Evolutionary conservation across 2,113 vertebrate species (phyloP).

Genomic region (Sylvietta virens): DNA sequence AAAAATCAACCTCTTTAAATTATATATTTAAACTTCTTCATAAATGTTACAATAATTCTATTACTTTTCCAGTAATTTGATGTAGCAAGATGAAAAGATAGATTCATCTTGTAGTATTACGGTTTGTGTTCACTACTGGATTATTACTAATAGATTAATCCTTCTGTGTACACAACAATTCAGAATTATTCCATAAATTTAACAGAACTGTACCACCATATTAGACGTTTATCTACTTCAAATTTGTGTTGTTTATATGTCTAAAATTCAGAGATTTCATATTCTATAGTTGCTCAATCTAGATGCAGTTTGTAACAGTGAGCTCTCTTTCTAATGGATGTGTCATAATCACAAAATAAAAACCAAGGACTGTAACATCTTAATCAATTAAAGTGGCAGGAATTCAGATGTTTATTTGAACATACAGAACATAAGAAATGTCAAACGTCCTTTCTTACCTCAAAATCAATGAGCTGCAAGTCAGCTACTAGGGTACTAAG

Average conservation of each 20-base stretch:
- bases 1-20: not conserved
- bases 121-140: not conserved
- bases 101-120: not conserved
- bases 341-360: not conserved
- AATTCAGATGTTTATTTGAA: not conserved
- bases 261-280: not conserved
- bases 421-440: not conserved
- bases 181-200: not conserved
- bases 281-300: not conserved
- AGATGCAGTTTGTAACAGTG: not conserved
- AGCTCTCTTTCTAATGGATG: not conserved
- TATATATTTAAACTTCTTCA: not conserved
- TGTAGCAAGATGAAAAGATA: not conserved
- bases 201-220: not conserved
- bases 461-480: constrained; percentile 93
- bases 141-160: not conserved
- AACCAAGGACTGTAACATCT: not conserved
- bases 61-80: not conserved
- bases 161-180: not conserved
- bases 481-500: constrained; percentile 88
- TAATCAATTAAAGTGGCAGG: not conserved
- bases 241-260: not conserved
- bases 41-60: not conserved
- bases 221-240: not conserved
- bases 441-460: constrained; percentile 73